Conservation (phyloP, 92 coral and sea anemone genomes). For the Actinostola sp. region DNA sequence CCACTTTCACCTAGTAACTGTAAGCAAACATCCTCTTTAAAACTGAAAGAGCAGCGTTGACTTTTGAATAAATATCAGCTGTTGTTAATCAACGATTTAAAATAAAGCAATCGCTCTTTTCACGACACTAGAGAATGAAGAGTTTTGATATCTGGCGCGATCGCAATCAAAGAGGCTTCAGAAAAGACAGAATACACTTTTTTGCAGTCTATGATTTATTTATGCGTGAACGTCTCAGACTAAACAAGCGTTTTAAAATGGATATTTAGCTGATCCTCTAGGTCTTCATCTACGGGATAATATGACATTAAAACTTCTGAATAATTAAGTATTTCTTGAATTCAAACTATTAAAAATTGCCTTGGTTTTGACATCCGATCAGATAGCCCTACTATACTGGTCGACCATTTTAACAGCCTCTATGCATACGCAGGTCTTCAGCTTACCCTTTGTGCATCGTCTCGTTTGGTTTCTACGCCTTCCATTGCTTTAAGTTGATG, state of each 20-base stretch:
- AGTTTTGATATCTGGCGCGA: no score
- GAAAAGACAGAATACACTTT: no score
- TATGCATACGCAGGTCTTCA: not conserved
- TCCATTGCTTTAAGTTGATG: slow-evolving; percentile 83
- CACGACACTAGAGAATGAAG: not conserved
- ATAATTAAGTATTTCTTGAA: no score
- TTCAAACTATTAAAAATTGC: no score
- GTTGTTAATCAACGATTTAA: slow-evolving; percentile 1
- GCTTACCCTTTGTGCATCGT: slow-evolving; percentile 81
- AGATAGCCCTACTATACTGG: no score
- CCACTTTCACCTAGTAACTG: slow-evolving; percentile 22
- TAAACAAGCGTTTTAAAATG: no score
- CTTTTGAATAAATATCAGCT: slow-evolving; percentile 14
- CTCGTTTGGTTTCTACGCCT: slow-evolving; percentile 83
- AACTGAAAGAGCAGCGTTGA: slow-evolving; percentile 3
- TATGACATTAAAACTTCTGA: no score
- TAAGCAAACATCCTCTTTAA: slow-evolving; percentile 24
- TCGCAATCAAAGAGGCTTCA: not conserved
- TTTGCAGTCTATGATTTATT: no score
- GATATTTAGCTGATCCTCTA: no score
- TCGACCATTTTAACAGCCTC: no score
- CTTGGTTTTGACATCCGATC: not conserved
- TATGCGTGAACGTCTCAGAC: no score
- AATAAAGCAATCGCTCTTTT: not conserved
- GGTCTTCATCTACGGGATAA: no score